These are phyloP conservation scores for Caenorhabditis virilis DNA, from an alignment of 2,888 invertebrate genomes.

Conservation along the genomic window DNA sequence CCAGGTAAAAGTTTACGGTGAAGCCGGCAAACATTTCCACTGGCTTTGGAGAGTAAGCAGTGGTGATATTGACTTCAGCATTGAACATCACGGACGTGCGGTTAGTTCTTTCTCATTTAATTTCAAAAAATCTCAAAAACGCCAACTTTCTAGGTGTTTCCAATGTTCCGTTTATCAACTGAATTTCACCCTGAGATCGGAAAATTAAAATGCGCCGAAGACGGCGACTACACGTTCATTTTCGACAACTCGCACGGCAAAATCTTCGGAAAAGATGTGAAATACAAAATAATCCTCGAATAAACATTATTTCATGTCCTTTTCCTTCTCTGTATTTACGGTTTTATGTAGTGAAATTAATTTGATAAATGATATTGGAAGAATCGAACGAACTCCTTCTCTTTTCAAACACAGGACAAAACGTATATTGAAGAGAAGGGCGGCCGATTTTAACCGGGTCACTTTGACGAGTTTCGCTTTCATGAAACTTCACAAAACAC, in stretches of 20 bases:
- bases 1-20: constrained; percentile 33
- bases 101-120: constrained; percentile 25
- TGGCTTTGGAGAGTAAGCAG: constrained; percentile 52
- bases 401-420: constrained; percentile 12
- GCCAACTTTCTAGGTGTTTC: constrained; percentile 46
- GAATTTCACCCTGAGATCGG: constrained; percentile 64
- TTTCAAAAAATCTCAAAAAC: constrained; percentile 5
- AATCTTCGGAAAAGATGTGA: constrained; percentile 60
- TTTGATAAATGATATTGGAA: constrained; percentile 2
- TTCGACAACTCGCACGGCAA: constrained; percentile 63
- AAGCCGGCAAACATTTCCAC: constrained; percentile 41
- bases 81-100: constrained; percentile 38
- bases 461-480: constrained; percentile 41
- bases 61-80: constrained; percentile 52
- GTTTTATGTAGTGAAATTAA: constrained; percentile 5
- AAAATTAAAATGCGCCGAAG: constrained; percentile 38
- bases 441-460: constrained; percentile 35
- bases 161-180: constrained; percentile 58
- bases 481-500: constrained; percentile 31
- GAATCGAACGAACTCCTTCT: constrained; percentile 24
- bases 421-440: constrained; percentile 24
- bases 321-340: neutral
- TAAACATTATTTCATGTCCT: constrained; percentile 1
- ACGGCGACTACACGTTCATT: constrained; percentile 54
- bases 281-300: constrained; percentile 47